Conservation (phyloP, 2,888 invertebrate genomes). For the Tetranychus truncatus region DNA sequence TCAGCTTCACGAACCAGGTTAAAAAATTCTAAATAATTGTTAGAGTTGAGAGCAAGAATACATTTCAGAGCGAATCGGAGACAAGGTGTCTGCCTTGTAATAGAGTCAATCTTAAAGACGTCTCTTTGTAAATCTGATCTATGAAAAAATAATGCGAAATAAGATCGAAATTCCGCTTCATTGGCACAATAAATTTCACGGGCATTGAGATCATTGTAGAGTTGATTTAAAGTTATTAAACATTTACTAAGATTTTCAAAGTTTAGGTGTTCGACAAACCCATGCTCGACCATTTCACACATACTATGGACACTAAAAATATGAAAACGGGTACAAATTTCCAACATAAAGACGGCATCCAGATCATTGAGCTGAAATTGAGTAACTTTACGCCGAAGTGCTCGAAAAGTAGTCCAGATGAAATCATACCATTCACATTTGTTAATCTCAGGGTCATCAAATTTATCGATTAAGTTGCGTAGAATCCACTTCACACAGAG, state of each 20-base stretch:
- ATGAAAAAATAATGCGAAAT: background rate
- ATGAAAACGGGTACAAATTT: background rate
- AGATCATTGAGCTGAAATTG: background rate
- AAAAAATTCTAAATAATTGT: background rate
- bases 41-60: background rate
- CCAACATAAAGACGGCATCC: background rate
- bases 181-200: background rate
- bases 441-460: background rate
- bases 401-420: background rate
- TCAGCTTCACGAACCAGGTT: background rate
- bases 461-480: background rate
- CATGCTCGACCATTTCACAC: background rate
- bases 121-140: background rate
- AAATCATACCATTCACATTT: background rate
- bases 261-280: background rate
- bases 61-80: background rate
- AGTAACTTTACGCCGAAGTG: background rate
- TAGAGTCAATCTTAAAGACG: background rate
- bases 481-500: background rate
- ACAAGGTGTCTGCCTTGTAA: background rate
- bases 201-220: background rate
- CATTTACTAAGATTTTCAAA: background rate
- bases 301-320: background rate
- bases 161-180: background rate
- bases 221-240: background rate